phyloP scores from a whole-genome alignment of 2,888 invertebrate species.

The Pocota personata region DNA sequence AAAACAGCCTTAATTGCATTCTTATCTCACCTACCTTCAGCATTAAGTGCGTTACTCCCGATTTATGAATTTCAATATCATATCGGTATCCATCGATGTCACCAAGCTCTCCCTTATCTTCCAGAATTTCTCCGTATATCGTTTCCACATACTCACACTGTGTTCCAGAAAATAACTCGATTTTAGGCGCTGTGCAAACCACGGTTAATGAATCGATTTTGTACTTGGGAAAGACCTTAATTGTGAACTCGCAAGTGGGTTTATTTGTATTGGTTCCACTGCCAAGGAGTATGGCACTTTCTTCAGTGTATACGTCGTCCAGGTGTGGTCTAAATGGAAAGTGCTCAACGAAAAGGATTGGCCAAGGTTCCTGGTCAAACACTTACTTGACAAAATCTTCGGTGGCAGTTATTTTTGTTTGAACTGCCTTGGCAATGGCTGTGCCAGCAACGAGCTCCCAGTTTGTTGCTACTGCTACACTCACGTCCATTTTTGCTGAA shows the following conservation, averaged over 20 bases:
- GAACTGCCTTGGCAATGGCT: constrained; percentile 75
- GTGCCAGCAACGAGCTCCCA: constrained; percentile 79
- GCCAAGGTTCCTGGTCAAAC: background rate
- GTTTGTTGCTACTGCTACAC: constrained; percentile 74
- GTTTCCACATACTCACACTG: constrained; percentile 80
- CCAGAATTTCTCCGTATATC: constrained; percentile 76
- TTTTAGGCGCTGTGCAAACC: constrained; percentile 79
- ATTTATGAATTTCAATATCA: constrained; percentile 79
- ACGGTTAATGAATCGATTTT: constrained; percentile 79
- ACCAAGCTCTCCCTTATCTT: constrained; percentile 75
- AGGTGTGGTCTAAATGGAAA: constrained; percentile 76
- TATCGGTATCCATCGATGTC: constrained; percentile 78
- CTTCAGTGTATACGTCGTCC: constrained; percentile 78
- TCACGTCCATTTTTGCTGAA: constrained; percentile 58
- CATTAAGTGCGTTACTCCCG: constrained; percentile 78
- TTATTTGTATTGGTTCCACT: constrained; percentile 51
- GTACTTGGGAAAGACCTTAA: constrained; percentile 76
- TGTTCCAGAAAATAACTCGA: constrained; percentile 79
- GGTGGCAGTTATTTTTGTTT: constrained; percentile 74
- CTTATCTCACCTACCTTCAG: constrained; percentile 75
- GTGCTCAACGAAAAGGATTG: background rate
- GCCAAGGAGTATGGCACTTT: constrained; percentile 77
- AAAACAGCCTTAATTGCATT: constrained; percentile 24
- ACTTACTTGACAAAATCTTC: constrained; percentile 78
- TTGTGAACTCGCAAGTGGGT: constrained; percentile 78